Conservation (phyloP, 2,888 invertebrate species). For the Diloba caeruleocephala region DNA sequence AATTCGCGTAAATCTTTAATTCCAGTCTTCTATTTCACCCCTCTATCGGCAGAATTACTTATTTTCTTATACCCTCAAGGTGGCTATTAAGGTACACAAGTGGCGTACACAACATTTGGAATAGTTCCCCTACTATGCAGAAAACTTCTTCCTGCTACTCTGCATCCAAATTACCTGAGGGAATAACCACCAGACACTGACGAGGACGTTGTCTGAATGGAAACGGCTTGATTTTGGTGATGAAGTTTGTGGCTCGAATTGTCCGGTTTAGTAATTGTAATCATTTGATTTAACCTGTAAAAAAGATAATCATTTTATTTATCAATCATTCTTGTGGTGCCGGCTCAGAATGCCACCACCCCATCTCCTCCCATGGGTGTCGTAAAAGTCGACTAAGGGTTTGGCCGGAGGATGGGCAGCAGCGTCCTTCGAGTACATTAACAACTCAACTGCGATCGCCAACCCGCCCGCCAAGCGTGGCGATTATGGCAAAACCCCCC, state of each 20-base stretch:
- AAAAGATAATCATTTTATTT: no score
- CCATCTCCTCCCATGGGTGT: no score
- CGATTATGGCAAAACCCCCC: no score
- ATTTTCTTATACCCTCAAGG: constrained; percentile 67
- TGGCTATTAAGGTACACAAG: constrained; percentile 78
- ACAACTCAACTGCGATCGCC: no score
- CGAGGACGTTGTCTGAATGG: constrained; percentile 35
- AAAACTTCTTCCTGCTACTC: constrained; percentile 78
- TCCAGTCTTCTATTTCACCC: constrained; percentile 36
- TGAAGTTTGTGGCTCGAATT: background rate
- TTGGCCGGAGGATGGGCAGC: no score
- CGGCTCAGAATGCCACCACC: no score
- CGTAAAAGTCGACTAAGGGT: no score
- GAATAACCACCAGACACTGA: constrained; percentile 57
- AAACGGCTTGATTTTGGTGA: constrained; percentile 29
- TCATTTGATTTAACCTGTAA: no score
- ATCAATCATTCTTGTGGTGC: no score
- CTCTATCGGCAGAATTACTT: constrained; percentile 47
- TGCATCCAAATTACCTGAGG: constrained; percentile 82
- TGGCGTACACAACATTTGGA: constrained; percentile 69
- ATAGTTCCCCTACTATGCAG: constrained; percentile 79
- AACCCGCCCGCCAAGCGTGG: no score
- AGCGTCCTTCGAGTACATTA: no score
- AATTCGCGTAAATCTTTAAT: constrained; percentile 60
- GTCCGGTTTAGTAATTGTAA: background rate